Conservation (phyloP, 2,888 invertebrate species). For the Sisyra terminalis region DNA sequence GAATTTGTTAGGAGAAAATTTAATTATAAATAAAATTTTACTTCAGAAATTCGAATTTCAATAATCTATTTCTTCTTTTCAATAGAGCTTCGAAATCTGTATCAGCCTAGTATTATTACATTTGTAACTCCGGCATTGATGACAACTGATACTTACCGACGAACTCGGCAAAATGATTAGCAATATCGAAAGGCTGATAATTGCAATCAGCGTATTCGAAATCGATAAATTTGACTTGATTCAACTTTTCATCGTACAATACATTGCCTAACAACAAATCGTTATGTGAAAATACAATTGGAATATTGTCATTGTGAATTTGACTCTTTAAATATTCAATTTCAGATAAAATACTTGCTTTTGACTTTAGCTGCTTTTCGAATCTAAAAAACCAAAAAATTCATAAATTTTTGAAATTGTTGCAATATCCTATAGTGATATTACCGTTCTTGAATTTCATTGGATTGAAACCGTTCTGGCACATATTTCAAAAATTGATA, state of each 20-base stretch:
- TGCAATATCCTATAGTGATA: conserved; percentile 4
- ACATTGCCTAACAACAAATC: conserved; percentile 92
- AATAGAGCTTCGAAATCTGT: no score
- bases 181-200: conserved; percentile 92
- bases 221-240: conserved; percentile 80
- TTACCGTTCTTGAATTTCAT: conserved; percentile 1
- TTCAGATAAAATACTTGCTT: conserved; percentile 50
- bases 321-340: conserved; percentile 43
- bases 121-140: no score
- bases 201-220: conserved; percentile 92
- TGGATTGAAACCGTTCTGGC: conserved; percentile 43
- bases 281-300: conserved; percentile 91
- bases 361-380: conserved; percentile 45
- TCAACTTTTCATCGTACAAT: conserved; percentile 55
- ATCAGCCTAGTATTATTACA: not conserved
- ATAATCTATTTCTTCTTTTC: not conserved
- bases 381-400: conserved; percentile 37
- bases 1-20: conserved; percentile 2
- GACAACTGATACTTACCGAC: conserved; percentile 60
- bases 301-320: conserved; percentile 47
- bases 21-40: not conserved
- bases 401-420: no score
- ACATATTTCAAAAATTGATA: conserved; percentile 56
- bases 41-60: not conserved
- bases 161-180: conserved; percentile 95